Conservation (phyloP, 2,113 vertebrate species). For the Malurus elegans region DNA sequence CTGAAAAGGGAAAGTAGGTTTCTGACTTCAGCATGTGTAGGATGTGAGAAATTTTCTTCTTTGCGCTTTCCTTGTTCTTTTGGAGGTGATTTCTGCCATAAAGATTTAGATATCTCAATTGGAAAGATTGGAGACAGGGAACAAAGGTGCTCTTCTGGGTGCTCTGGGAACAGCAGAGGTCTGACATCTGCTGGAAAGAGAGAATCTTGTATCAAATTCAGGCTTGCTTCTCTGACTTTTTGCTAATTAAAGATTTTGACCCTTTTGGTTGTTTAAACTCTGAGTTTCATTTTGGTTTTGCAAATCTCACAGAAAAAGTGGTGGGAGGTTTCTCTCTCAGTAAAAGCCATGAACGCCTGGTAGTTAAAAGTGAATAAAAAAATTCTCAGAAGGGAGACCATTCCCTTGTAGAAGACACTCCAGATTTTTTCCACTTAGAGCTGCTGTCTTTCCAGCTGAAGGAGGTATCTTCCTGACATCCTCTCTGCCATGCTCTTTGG, state of each 20-base stretch:
- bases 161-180: neutral
- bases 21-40: neutral
- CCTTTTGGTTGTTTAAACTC: neutral
- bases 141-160: neutral
- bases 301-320: neutral
- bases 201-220: neutral
- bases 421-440: neutral
- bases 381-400: neutral
- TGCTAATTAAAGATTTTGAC: neutral
- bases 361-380: neutral
- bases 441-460: neutral
- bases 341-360: neutral
- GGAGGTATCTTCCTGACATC: neutral
- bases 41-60: neutral
- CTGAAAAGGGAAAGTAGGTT: neutral
- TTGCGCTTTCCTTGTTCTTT: neutral
- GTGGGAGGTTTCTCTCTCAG: neutral
- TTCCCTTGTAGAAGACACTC: neutral
- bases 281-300: neutral
- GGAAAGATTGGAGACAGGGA: neutral
- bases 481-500: neutral
- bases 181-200: neutral
- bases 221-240: neutral
- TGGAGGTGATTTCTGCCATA: neutral
- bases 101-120: neutral